These are phyloP conservation scores for Gryllus longicercus DNA, from an alignment of 2,888 invertebrate species.

Conservation along the genomic window DNA sequence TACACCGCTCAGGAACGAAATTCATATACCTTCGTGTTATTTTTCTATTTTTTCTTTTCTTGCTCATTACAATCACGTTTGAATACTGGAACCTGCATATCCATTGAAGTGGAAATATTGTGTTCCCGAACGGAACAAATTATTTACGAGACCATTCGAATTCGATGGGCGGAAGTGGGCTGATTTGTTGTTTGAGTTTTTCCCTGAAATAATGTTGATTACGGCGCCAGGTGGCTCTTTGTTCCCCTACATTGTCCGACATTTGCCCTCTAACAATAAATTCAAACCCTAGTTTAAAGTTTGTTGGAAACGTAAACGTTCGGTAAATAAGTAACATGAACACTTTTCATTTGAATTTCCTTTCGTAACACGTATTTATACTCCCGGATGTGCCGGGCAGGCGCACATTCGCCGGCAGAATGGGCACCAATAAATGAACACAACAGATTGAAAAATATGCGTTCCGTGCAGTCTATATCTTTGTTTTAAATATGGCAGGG, in stretches of 20 bases:
- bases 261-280: background rate
- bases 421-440: background rate
- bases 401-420: background rate
- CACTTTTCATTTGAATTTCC: constrained; percentile 10
- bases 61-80: too few species aligned
- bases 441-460: constrained; percentile 6
- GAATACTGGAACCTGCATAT: too few species aligned
- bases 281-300: constrained; percentile 2
- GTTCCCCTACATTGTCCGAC: background rate
- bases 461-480: background rate
- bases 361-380: constrained; percentile 9
- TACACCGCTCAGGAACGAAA: too few species aligned
- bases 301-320: constrained; percentile 6
- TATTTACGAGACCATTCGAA: too few species aligned
- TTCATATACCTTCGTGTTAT: too few species aligned
- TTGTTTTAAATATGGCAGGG: constrained; percentile 11
- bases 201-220: background rate
- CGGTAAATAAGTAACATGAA: background rate
- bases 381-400: background rate
- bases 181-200: background rate
- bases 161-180: background rate
- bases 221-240: background rate
- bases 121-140: too few species aligned
- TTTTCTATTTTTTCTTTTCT: too few species aligned
- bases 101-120: too few species aligned